A percentile compares a stretch with the other conserved stretches of the same genome.
Conservation (phyloP, 2,888 invertebrate species). For the Microplitis manilae region DNA sequence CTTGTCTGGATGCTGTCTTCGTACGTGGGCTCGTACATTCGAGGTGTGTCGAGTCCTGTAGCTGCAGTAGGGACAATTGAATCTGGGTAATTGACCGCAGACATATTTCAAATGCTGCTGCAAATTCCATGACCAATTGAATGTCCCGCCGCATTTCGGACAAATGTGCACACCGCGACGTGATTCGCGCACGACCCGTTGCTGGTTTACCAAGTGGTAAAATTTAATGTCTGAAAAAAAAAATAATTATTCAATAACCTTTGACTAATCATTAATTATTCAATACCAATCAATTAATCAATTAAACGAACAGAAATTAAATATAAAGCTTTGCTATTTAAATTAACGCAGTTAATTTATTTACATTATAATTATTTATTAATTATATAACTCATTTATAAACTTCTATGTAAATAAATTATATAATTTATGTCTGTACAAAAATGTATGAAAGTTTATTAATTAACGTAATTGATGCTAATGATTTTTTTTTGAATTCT, state of each 20-base stretch:
- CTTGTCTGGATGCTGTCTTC: slow-evolving; percentile 61
- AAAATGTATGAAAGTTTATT: too few species aligned
- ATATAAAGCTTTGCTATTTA: too few species aligned
- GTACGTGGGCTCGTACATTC: slow-evolving; percentile 66
- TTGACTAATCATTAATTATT: slow-evolving; percentile 6
- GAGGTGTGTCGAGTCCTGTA: slow-evolving; percentile 68
- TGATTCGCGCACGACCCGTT: slow-evolving; percentile 2
- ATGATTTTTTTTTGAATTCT: not conserved
- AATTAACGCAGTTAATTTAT: too few species aligned
- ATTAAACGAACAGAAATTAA: too few species aligned
- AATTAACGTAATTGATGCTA: too few species aligned
- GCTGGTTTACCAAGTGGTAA: not conserved
- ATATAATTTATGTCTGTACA: too few species aligned
- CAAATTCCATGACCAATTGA: slow-evolving; percentile 66
- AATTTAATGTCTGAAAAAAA: not conserved
- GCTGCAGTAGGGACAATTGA: slow-evolving; percentile 68
- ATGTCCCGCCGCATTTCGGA: slow-evolving; percentile 60
- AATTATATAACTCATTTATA: too few species aligned
- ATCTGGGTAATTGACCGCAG: slow-evolving; percentile 68
- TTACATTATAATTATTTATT: too few species aligned
- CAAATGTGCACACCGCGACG: slow-evolving; percentile 18
- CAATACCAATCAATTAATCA: not conserved
- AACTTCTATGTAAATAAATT: too few species aligned
- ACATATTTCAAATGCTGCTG: slow-evolving; percentile 66
- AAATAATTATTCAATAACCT: not conserved